Evolutionary conservation across 2,888 invertebrate genomes (phyloP), one percentile per base, ranked within the genome.

Genomic region (Drosophila neotestacea): DNA sequence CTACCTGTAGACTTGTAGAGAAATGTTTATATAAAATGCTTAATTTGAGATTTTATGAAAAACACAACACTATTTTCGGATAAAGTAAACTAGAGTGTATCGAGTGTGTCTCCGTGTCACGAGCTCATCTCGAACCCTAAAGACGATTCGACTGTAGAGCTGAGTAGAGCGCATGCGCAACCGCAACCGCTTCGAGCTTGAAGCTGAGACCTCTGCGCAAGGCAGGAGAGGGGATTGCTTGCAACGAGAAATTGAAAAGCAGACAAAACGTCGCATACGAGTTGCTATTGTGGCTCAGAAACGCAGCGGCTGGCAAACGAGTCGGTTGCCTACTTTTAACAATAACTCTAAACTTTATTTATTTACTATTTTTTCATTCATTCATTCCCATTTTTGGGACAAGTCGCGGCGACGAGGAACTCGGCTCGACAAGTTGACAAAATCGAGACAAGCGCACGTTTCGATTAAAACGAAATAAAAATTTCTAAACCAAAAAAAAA

Each of bases 231-330:
- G 51, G 51, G 7, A 9, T 47, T 30, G 77, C 80, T 66, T 80
- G 81, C 83, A 81, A 67, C 77, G 77, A 77, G 66, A 61, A 71
- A 65, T 58, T 48, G 59, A 72, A 60, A 79, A 74, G 60, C 73
- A 77, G 73, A 76, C 77, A 80, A 79, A 77, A 75, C 80, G 75
- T 76, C 79, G 78, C 76, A 77, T 70, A 74, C 80, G 76, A 76
- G 75, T 70, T 62, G 77, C 67, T 76, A 75, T 78, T 77, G 80
- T 72, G 77, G 80, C 77, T 82, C 90, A 90, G 90, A 90, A 86
- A 80, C 79, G 79, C 85, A 87, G 77, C 85, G 88, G 89, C 89
- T 79, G 81, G 84, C 81, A 78, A 85, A 77, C 90, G 79, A 79
- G 81, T 73, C 88, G 82, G 91, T 83, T 78, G 87, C 71, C 70